Base-by-base conservation (phyloP, 2,888 invertebrate species). In the Platycheirus rosarum region DNA sequence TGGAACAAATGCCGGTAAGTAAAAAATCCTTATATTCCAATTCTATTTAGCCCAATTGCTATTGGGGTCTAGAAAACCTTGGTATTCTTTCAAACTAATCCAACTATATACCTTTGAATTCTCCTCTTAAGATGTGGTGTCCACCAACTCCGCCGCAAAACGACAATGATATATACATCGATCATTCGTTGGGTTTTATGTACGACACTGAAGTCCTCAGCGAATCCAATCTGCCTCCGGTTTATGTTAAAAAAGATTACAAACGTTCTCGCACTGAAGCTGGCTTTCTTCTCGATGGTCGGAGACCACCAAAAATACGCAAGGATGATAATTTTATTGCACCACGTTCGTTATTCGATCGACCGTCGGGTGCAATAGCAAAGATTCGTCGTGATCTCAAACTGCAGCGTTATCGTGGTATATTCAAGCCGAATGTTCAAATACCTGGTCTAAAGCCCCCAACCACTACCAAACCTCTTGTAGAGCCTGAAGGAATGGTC, bases 81-180 rank as follows among this genome's bases (percentile, higher is more conserved):
- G n/a, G n/a, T n/a, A n/a, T n/a, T n/a, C 23, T 26, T 3, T 29
- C 11, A 9, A 42, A 20, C n/a, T 16, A 42, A 32, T 14, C 8
- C 5, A 13, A 42, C 14, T 2, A 35, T 23, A 42, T 18, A 0
- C n/a, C 18, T n/a, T 26, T 78, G 51, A 35, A 37, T 32, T 42
- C 8, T 42, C 35, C 11, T 78, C 9, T 60, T 3, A 37, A 98
- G 98, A 94, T 97, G 93, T 99, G 98, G 98, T 95, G 96, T 86
- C 98, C 98, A 66, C 98, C 98, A 71, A 98, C 98, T 16, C 98
- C 98, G 74, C 98, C 98, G 9, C 95, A 95, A 89, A 96, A 96
- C 89, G 97, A 97, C 87, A 95, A 95, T 88, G 98, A 98, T 90
- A 92, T 97, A 71, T 97, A 97, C 92, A 94, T 97, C 85, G 98